Evolutionary conservation across 2,888 invertebrate species (phyloP).

Genomic region (Drosophila acutilabella): DNA sequence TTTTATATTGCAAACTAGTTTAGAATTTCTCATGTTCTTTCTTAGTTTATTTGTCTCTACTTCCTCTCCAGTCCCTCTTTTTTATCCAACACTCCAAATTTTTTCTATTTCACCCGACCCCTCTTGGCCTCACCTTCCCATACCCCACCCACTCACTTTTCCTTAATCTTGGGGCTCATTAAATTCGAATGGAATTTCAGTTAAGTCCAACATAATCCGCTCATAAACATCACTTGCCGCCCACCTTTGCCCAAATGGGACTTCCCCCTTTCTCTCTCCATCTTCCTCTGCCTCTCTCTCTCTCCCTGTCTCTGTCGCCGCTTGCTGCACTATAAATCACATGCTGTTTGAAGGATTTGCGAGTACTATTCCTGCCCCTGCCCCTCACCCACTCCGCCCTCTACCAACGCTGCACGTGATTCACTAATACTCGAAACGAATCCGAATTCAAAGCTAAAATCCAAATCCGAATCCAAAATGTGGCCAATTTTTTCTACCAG

Average conservation of each 20-base stretch:
- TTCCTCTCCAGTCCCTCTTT: no score
- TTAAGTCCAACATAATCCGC: conserved; percentile 77
- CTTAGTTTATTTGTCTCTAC: no score
- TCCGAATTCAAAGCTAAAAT: neutral
- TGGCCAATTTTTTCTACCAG: conserved; percentile 42
- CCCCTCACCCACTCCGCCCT: neutral
- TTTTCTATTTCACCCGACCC: neutral
- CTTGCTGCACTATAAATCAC: conserved; percentile 44
- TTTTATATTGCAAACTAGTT: no score
- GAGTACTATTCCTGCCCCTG: neutral
- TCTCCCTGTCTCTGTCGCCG: neutral
- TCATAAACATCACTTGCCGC: conserved; percentile 77
- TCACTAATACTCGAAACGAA: conserved; percentile 70
- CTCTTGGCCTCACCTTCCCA: neutral
- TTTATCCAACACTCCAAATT: no score
- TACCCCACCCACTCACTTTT: no score
- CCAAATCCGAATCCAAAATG: conserved; percentile 5
- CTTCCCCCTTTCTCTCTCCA: conserved; percentile 8
- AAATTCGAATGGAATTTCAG: conserved; percentile 74
- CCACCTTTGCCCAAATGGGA: conserved; percentile 16
- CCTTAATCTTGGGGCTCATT: conserved; percentile 72
- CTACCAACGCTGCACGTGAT: conserved; percentile 31
- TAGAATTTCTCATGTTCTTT: no score
- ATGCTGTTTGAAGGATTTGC: conserved; percentile 46
- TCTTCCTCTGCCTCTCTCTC: neutral